These are phyloP conservation scores for Actinopyga echinites DNA, from an alignment of 53 echinoderm and acorn worm genomes.

Conservation along the genomic window DNA sequence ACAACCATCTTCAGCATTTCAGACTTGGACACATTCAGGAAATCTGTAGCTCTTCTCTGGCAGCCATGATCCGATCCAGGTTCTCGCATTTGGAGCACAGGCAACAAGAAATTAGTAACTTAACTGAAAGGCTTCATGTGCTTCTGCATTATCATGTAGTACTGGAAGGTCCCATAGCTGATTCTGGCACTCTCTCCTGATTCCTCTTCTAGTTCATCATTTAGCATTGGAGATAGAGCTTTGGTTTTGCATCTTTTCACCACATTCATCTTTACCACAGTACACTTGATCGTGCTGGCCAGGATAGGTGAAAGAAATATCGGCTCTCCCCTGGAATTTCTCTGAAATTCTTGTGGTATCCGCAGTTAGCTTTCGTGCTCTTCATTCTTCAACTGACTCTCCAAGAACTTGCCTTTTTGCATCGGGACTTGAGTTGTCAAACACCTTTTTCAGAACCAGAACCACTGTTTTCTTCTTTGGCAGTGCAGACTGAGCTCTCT, in stretches of 20 bases:
- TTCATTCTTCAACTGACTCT: background rate
- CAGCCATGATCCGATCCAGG: background rate
- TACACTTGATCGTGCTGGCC: background rate
- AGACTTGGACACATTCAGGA: background rate
- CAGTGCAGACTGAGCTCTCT: background rate
- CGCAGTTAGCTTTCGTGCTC: background rate
- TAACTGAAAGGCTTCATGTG: background rate
- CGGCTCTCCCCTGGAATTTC: background rate
- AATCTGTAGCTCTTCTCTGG: background rate
- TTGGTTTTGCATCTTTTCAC: background rate
- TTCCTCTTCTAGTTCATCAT: background rate
- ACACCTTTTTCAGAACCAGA: background rate
- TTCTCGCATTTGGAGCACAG: background rate
- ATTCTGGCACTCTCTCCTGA: background rate
- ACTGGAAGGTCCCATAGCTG: background rate
- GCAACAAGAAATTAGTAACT: background rate
- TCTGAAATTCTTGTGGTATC: background rate
- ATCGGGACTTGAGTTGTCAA: background rate
- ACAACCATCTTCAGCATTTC: background rate
- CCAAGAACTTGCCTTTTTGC: background rate
- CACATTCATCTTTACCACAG: background rate
- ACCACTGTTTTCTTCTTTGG: background rate
- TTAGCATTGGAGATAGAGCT: background rate
- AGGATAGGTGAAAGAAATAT: background rate
- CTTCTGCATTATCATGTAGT: background rate